These are phyloP conservation scores for Coptodon bakossiorum DNA, from an alignment of 2,113 vertebrate species.

Conservation along the genomic window DNA sequence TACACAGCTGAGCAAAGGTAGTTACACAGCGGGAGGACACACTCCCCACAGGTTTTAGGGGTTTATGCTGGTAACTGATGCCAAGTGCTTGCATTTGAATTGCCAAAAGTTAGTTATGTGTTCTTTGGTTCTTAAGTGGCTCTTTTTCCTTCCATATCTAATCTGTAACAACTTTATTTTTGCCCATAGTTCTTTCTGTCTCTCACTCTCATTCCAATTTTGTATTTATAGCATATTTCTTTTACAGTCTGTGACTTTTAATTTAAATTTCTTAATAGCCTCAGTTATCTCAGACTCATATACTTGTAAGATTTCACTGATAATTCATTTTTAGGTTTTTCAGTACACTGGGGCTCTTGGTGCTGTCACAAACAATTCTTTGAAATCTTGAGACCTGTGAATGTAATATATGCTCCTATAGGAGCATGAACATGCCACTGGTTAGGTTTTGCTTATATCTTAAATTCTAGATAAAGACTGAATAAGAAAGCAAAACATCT, in stretches of 20 bases:
- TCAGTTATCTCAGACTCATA: not conserved
- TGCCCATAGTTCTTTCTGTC: not conserved
- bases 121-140: not conserved
- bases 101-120: slow-evolving; percentile 1
- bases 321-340: not conserved
- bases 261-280: not conserved
- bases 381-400: not conserved
- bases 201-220: not conserved
- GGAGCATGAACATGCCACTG: not conserved
- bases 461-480: not conserved
- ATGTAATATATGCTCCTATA: not conserved
- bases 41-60: slow-evolving; percentile 1
- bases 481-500: not conserved
- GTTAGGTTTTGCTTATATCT: not conserved
- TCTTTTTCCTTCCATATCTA: not conserved
- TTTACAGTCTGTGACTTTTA: not conserved
- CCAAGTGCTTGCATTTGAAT: slow-evolving; percentile 4
- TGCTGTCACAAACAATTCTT: not conserved
- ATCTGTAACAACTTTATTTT: not conserved
- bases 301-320: not conserved
- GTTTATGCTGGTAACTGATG: slow-evolving; percentile 10
- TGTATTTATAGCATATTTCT: not conserved
- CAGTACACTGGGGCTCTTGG: not conserved
- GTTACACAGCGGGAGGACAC: slow-evolving; percentile 5
- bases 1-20: slow-evolving; percentile 39